Percentiles rank a stretch among this genome's conserved stretches.
Evolutionary conservation across 2,113 vertebrate species (phyloP).

Genomic region (Sorex fumeus): DNA sequence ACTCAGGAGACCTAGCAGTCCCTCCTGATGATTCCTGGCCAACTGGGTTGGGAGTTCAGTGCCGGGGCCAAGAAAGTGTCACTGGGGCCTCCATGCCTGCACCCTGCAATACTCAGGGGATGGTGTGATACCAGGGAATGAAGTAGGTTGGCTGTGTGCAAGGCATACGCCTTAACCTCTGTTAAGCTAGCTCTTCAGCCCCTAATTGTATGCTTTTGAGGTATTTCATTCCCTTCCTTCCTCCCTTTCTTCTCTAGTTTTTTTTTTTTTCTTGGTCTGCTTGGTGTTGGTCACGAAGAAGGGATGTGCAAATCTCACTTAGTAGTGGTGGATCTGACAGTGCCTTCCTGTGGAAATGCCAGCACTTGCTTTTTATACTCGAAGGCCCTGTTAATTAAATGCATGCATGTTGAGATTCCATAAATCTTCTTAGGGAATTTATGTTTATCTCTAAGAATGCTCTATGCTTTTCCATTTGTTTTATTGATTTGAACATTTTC

Average conservation of each 20-base stretch:
- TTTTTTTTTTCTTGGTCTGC: neutral
- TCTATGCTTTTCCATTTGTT: neutral
- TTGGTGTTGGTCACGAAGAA: neutral
- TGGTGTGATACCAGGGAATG: no score
- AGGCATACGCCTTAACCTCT: no score
- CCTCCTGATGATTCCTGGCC: no score
- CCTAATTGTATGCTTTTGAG: neutral
- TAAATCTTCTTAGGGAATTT: neutral
- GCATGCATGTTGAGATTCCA: neutral
- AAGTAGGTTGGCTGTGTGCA: no score
- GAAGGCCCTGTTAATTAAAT: neutral
- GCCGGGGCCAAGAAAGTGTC: no score
- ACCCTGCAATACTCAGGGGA: no score
- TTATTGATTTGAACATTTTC: neutral
- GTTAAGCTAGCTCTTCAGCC: no score
- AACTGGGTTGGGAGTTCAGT: no score
- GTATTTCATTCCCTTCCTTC: neutral
- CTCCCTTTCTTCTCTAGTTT: neutral
- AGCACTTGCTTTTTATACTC: neutral
- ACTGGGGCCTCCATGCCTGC: no score
- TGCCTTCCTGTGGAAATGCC: neutral
- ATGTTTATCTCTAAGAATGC: neutral
- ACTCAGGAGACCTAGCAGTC: no score
- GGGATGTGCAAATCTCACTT: neutral
- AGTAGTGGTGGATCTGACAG: neutral